Conservation (phyloP, 2,888 invertebrate species). For the Carcina quercana region DNA sequence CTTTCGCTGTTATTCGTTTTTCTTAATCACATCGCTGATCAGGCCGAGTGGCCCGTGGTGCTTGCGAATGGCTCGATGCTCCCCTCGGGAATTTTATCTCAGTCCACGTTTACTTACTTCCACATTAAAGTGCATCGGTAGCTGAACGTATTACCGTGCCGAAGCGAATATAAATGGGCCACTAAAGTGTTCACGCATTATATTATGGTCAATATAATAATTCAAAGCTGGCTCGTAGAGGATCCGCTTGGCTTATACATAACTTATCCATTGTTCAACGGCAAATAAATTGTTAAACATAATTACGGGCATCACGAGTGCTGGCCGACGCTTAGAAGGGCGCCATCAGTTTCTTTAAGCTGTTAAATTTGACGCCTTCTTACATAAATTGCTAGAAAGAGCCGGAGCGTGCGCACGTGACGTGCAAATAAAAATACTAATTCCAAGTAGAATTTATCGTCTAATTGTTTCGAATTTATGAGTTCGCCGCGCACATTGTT, state of each 20-base stretch:
- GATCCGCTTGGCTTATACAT: conserved; percentile 18
- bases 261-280: conserved; percentile 34
- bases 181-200: too few relatives aligned
- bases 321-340: conserved; percentile 40
- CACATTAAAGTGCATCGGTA: not conserved
- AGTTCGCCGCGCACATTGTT: conserved; percentile 47
- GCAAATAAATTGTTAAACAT: conserved; percentile 50
- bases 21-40: conserved; percentile 60
- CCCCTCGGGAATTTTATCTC: conserved; percentile 9
- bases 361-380: conserved; percentile 57
- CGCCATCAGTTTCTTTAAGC: conserved; percentile 54
- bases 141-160: too few relatives aligned
- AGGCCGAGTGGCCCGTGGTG: conserved; percentile 37
- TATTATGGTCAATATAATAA: too few relatives aligned
- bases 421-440: conserved; percentile 64
- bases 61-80: conserved; percentile 33
- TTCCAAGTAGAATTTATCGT: conserved; percentile 58
- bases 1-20: conserved; percentile 59
- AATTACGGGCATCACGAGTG: conserved; percentile 52
- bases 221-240: conserved; percentile 1
- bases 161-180: too few relatives aligned
- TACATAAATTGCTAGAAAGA: conserved; percentile 53
- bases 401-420: conserved; percentile 56
- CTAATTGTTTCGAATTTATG: conserved; percentile 64
- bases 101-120: too few relatives aligned